Percentiles rank a stretch among this genome's conserved stretches.
Evolutionary conservation across 2,113 vertebrate genomes (phyloP).

Genomic region (Paracanthobrama guichenoti): DNA sequence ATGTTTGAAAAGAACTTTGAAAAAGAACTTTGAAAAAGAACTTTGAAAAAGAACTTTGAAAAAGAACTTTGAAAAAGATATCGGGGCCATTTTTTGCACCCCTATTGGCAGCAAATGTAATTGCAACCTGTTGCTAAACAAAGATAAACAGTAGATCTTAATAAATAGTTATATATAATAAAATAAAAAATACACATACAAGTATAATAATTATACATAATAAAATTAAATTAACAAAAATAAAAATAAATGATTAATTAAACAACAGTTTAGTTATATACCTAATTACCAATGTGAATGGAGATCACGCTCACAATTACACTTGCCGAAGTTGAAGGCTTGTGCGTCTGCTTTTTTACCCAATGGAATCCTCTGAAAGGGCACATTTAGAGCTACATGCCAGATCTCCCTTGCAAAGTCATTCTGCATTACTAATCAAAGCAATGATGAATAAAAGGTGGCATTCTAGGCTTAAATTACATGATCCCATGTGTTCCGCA

Average conservation of each 20-base stretch:
- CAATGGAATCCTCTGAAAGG: slow-evolving; percentile 14
- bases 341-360: background rate
- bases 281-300: background rate
- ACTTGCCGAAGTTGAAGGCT: slow-evolving; percentile 1
- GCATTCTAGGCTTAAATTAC: slow-evolving; percentile 47
- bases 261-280: background rate
- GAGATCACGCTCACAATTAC: background rate
- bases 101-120: background rate
- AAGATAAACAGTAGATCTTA: background rate
- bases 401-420: slow-evolving; percentile 20
- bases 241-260: background rate
- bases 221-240: background rate
- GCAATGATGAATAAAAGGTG: slow-evolving; percentile 43
- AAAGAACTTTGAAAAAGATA: too few relatives aligned
- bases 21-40: too few relatives aligned
- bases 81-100: background rate
- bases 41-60: too few relatives aligned
- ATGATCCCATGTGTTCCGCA: slow-evolving; percentile 35
- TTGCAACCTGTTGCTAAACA: background rate
- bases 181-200: too few relatives aligned
- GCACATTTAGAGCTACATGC: slow-evolving; percentile 1
- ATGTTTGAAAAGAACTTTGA: too few relatives aligned
- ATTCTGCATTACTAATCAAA: slow-evolving; percentile 19
- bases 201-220: background rate
- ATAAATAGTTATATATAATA: background rate